Base-by-base conservation (phyloP, 2,888 invertebrate genomes). In the Dermolepida albohirtum region DNA sequence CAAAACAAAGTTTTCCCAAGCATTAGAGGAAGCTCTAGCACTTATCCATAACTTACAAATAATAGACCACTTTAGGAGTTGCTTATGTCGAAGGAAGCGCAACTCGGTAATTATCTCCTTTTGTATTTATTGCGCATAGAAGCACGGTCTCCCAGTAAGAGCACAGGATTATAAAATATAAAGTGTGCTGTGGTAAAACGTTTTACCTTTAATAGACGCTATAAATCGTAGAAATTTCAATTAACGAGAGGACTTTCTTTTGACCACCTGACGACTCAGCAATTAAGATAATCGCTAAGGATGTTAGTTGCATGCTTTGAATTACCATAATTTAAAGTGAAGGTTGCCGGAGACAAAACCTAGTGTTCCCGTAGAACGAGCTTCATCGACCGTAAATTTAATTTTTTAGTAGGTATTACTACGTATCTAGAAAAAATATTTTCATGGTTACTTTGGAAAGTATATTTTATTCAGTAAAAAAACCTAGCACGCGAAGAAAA, bases 161-260 rank as follows among this genome's bases (percentile, higher is more conserved):
- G 57, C 17, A 57, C 43, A 43, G 22, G 57, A 22, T 57, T 43
- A 11, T 22, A 43, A 27, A n/a, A 10, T 22, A 43, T 57, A 57
- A 27, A 44, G 43, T 43, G 22, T 57, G 22, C 22, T 43, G 57
- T n/a, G 43, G 41, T 43, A 57, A 43, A 43, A 27, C 17, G 57
- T 14, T 57, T 34, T 43, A 12, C 57, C 57, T 12, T 17, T 57
- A 57, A 57, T 43, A 57, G 57, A 22, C 44, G 43, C 43, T 57
- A 43, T 57, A 57, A 57, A 57, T 57, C 57, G 43, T 43, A 57
- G 43, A 44, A 57, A 43, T 43, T 57, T 57, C 57, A 57, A 57
- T 57, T 57, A 55, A 41, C 40, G 16, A 8, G 22, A 57, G 27
- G 41, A 57, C 57, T 57, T 57, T 43, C 57, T 43, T 41, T 57